Base-by-base conservation (phyloP, 2,113 vertebrate species). In the Galemys pyrenaicus region DNA sequence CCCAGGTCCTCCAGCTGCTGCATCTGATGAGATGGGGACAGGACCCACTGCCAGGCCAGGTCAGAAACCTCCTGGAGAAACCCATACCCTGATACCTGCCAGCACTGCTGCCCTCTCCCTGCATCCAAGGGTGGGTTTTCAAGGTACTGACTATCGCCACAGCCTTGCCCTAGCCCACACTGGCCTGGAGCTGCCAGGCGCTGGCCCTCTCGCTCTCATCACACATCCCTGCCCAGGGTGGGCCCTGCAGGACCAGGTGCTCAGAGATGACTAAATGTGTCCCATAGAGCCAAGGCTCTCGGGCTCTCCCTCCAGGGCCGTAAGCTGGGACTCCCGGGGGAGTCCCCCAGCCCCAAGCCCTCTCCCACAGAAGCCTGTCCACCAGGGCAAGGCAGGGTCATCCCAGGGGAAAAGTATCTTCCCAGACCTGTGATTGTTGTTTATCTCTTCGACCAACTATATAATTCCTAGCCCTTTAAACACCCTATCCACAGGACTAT, bases 41-140 rank as follows among this genome's bases (percentile, higher is more conserved):
- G 15, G 3, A 12, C 19, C 37, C 46, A 19, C 1, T 9, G 4
- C 17, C 20, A 62, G 70, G 19, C 39, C 41, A 51, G 44, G 32
- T 13, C 86, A 79, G 73, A 82, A 17, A 44, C 70, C 44, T 67
- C 60, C 13, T 60, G 1, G 19, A 80, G 13, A 32, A 78, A 37
- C 20, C 32, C 0, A 0, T 4, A 24, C 17, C 5, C 39, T 4
- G 1, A 11, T 13, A 22, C 4, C 22, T 24, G 8, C n/a, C 15
- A 19, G 54, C 49, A 30, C 78, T 78, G 8, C 28, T 1, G 9
- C 44, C n/a, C 56, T 32, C 67, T 15, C 54, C n/a, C 37, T 92
- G 54, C 58, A 30, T 12, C 62, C n/a, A 7, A 2, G 46, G 22
- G 2, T 58, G 60, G 32, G 12, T 12, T 73, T 41, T 35, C 65